These are phyloP conservation scores for Sphaeridia pumilis DNA, from an alignment of 2,888 invertebrate species.

Conservation along the genomic window DNA sequence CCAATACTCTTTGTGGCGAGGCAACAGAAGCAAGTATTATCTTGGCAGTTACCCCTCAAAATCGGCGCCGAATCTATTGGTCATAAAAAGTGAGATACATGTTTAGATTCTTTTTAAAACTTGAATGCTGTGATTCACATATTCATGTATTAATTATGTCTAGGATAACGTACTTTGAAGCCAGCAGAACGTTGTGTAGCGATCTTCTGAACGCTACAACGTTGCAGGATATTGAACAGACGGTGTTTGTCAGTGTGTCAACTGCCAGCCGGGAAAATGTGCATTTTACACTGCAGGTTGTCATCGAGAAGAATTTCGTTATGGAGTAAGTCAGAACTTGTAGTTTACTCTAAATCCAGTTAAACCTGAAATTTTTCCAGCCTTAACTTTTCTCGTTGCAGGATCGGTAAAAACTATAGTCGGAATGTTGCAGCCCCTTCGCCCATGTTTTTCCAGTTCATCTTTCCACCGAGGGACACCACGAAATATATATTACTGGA, in stretches of 20 bases:
- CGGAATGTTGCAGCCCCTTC: slow-evolving; percentile 46
- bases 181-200: slow-evolving; percentile 52
- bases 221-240: slow-evolving; percentile 38
- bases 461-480: slow-evolving; percentile 45
- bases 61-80: slow-evolving; percentile 6
- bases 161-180: slow-evolving; percentile 24
- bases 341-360: slow-evolving; percentile 2
- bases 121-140: too few species aligned
- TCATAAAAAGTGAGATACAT: slow-evolving; percentile 1
- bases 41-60: slow-evolving; percentile 69
- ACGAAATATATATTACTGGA: slow-evolving; percentile 48
- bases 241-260: slow-evolving; percentile 55
- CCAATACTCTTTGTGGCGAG: slow-evolving; percentile 62
- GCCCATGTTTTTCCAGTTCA: slow-evolving; percentile 51
- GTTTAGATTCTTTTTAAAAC: too few species aligned
- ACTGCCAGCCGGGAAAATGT: slow-evolving; percentile 51
- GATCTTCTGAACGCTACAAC: slow-evolving; percentile 37
- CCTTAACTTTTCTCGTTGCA: slow-evolving; percentile 19
- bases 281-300: slow-evolving; percentile 49
- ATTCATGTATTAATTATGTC: too few species aligned
- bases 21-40: slow-evolving; percentile 60
- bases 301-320: slow-evolving; percentile 49
- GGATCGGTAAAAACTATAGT: slow-evolving; percentile 35
- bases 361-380: slow-evolving; percentile 15
- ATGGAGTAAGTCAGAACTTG: slow-evolving; percentile 39